Evolutionary conservation across 2,113 vertebrate species (phyloP).

Genomic region (Triplophysa siluroides): DNA sequence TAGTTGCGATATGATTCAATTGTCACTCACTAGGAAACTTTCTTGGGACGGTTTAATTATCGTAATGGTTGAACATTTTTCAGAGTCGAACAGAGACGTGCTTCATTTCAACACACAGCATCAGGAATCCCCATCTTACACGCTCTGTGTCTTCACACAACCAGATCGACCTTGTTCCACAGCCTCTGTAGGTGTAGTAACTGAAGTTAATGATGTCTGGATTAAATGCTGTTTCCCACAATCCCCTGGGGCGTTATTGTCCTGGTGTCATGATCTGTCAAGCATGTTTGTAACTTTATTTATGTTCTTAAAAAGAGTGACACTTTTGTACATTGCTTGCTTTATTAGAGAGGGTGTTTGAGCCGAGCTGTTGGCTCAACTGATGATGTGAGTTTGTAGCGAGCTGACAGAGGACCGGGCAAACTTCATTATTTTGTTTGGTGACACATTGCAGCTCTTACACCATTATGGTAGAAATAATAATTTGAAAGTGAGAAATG

Average conservation of each 20-base stretch:
- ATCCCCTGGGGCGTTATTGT: not conserved
- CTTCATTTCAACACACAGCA: constrained; percentile 2
- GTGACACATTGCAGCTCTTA: not conserved
- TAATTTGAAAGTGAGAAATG: not conserved
- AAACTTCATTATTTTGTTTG: too few relatives aligned
- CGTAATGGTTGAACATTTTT: not conserved
- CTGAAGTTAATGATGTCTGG: not conserved
- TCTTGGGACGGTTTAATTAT: not conserved
- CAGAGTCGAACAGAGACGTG: not conserved
- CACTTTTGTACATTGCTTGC: too few relatives aligned
- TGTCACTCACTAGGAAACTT: not conserved
- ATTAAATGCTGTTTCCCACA: constrained; percentile 4
- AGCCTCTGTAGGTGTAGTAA: not conserved
- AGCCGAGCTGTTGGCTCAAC: too few relatives aligned
- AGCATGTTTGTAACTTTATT: not conserved
- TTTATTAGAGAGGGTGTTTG: too few relatives aligned
- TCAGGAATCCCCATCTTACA: not conserved
- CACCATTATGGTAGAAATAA: not conserved
- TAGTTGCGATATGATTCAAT: not conserved
- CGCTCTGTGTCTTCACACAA: not conserved
- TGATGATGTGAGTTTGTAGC: too few relatives aligned
- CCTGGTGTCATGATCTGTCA: not conserved
- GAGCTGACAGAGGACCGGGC: too few relatives aligned
- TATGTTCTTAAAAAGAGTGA: too few relatives aligned
- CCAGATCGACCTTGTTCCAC: constrained; percentile 5